Evolutionary conservation across 2,888 invertebrate species (phyloP), one percentile per base, ranked within the genome.

Genomic region (Dolichomitus sp.): DNA sequence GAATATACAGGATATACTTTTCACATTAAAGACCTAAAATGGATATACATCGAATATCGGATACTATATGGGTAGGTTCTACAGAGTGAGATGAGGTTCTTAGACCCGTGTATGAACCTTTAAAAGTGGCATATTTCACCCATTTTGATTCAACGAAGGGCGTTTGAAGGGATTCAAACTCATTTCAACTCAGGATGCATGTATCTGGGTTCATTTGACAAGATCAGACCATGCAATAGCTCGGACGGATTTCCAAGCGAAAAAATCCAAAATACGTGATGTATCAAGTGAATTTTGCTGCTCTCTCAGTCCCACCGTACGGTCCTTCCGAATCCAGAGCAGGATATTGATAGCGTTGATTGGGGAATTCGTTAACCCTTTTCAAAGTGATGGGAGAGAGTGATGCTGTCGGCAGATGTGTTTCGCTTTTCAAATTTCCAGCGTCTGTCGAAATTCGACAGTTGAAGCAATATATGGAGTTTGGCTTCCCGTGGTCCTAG

Each of bases 341-440:
- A 54, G 66, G 88, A 87, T 88, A 90, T 89, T 87, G 90, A 91
- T 90, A 89, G 84, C 86, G 84, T 87, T 90, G 89, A 90, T 90
- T 88, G 89, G 82, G 86, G 86, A 90, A 90, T 89, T 89, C 88
- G 87, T 86, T 87, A 86, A 85, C 84, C 87, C 86, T 87, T 89
- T 88, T 86, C 83, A 85, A 77, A 80, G 73, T 80, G 83, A 84
- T 54, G 23, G 12, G 40, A 14, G 23, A 27, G 37, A 42, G 37
- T 65, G 54, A 65, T 63, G 69, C 33, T 33, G 57, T 59, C 33
- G 57, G 33, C 57, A 59, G 57, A 59, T 59, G 57, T 33, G 57
- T 59, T 54, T 65, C 61, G 48, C 52, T 52, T 50, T 45, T 68
- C 19, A 45, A 33, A 74, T 19, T 33, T 50, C 78, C 19, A 33